Base-by-base conservation (phyloP, 2,888 invertebrate species). In the Ennomos erosarius region DNA sequence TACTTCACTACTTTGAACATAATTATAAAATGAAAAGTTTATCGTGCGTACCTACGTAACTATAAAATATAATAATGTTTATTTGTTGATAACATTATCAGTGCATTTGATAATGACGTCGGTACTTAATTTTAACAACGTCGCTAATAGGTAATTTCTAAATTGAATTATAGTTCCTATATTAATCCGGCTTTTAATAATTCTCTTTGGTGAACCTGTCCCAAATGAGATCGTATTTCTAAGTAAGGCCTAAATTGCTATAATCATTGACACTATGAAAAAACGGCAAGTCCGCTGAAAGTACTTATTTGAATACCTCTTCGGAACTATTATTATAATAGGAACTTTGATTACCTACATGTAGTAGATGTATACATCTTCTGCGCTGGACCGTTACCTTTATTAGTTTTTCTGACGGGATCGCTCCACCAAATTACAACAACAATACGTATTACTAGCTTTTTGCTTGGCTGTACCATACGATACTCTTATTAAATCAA, bases 401-500 rank as follows among this genome's bases (percentile, higher is more conserved):
- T 40, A 45, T 1, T 11, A 8, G 34, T 42, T 40, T 42, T 46
- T 51, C 26, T 42, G n/a, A 6, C 12, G 10, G 10, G 34, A 10
- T 34, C 39, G 11, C 10, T 40, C 26, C 34, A 45, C 26, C 53
- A 50, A 54, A 59, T 49, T 53, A 50, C 54, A 10, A 39, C 34
- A 44, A 38, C 40, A 48, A 51, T 34, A 47, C 38, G 44, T 54
- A 59, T 59, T 40, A 59, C 50, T 59, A 59, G 49, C 36, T 59
- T 59, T 59, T 59, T 59, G 59, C 48, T 37, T 35, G 59, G 49
- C 59, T 58, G 53, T 43, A 13, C 11, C 35, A 35, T 59, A 53
- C 43, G 53, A 59, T 59, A 59, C 59, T 50, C 54, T 46, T 42
- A 54, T 59, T 54, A 59, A 59, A 59, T 59, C 42, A 53, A 53